phyloP scores from a whole-genome alignment of 1,140 invertebrate genomes.

The Trichonephila clavipes region DNA sequence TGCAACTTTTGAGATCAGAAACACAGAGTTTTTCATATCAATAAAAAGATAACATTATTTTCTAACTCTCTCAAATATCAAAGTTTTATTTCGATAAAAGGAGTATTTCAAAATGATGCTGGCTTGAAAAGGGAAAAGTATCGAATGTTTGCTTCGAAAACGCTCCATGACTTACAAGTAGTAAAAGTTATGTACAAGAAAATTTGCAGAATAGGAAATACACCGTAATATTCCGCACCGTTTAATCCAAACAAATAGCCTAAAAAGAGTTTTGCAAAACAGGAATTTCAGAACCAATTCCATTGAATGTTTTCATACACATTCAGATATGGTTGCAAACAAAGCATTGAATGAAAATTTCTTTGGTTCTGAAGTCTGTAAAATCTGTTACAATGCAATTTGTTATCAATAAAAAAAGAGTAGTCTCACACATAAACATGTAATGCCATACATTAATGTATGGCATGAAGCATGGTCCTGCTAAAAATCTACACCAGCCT shows the following conservation, averaged over 20 bases:
- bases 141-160: not conserved
- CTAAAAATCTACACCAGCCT: no score
- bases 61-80: not conserved
- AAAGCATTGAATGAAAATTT: no score
- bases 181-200: not conserved
- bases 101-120: not conserved
- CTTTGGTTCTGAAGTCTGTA: no score
- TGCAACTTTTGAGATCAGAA: not conserved
- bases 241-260: constrained; percentile 23
- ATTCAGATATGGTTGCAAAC: not conserved
- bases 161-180: not conserved
- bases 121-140: not conserved
- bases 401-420: no score
- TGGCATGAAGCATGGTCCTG: no score
- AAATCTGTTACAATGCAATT: no score
- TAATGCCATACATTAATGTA: no score
- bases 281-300: constrained; percentile 5
- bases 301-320: not conserved
- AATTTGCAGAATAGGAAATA: not conserved
- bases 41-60: not conserved
- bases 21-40: not conserved
- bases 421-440: no score
- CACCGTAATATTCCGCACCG: not conserved
- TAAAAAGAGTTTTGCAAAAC: not conserved
- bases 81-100: constrained; percentile 7